Conservation (phyloP, 2,797 vertebrate genomes). For the Amblyraja radiata region DNA sequence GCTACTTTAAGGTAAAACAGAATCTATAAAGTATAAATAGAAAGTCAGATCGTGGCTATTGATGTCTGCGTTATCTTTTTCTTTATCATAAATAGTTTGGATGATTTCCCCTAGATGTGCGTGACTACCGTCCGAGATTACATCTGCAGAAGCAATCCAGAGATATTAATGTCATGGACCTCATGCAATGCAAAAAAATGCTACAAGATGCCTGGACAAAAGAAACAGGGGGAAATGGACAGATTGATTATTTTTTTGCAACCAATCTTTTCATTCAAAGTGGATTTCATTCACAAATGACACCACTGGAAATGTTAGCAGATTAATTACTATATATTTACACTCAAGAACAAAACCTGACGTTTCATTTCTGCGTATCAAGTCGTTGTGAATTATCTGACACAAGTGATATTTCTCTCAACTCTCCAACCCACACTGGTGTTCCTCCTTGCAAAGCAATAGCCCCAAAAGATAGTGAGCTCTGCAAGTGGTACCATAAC, state of each 20-base stretch:
- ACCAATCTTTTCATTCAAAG: too few species aligned
- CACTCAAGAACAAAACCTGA: neutral
- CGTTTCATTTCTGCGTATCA: neutral
- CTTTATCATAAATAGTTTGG: constrained; percentile 4
- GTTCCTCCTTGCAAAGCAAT: neutral
- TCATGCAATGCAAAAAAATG: neutral
- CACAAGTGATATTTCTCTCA: neutral
- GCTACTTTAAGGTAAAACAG: neutral
- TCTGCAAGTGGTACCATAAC: neutral
- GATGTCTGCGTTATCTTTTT: constrained; percentile 8
- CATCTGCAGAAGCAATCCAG: neutral
- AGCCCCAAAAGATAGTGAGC: neutral
- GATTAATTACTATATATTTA: neutral
- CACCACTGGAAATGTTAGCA: neutral
- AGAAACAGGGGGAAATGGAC: neutral
- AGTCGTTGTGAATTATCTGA: neutral
- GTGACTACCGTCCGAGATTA: neutral
- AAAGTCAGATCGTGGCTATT: constrained; percentile 1
- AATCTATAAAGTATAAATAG: neutral
- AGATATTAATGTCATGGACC: constrained; percentile 19
- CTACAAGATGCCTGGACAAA: neutral
- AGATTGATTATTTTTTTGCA: neutral
- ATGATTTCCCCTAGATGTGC: neutral
- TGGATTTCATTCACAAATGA: too few species aligned
- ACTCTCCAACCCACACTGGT: too few species aligned